Base-by-base conservation (phyloP, 2,888 invertebrate species). In the Tetramorium bicarinatum region DNA sequence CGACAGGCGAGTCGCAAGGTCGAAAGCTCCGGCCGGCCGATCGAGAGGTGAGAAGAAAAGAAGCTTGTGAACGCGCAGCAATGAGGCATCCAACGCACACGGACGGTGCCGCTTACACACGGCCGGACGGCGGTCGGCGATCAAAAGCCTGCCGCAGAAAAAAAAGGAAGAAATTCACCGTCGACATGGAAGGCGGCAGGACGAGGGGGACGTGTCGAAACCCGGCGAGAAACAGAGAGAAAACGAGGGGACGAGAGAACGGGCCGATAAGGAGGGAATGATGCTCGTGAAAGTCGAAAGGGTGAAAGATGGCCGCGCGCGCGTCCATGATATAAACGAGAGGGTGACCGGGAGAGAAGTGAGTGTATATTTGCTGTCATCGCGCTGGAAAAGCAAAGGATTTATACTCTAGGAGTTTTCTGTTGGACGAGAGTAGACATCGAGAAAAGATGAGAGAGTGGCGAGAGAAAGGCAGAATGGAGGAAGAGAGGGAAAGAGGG, bases 1-100 rank as follows among this genome's bases (percentile, higher is more conserved):
- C 85, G 82, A 79, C 80, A 79, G 75, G 64, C 69, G 82, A 87
- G 88, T 87, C 85, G 85, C 85, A 80, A 86, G 87, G 87, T 89
- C 88, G 88, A 87, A 89, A 89, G 89, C 89, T 89, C 88, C 88
- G 71, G 49, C 72, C 84, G 83, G 64, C 75, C 59, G 79, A 69
- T 64, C 75, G 76, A 67, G 69, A 69, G 69, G 81, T 82, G 88
- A 87, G 84, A 84, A 84, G 87, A 87, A 86, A 84, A 84, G 87
- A 83, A 90, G 84, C 83, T 81, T 75, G 62, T 56, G 86, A 87
- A 76, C 84, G 77, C 52, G 76, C 52, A 11, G 75, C 66, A 54
- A 67, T 69, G 77, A 71, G 59, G 38, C 79, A 59, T 71, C 71
- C 79, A 66, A 41, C 64, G 18, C 62, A 41, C 54, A 77, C 29